Base-by-base conservation (phyloP, 2,888 invertebrate species). In the Venustoraphidia nigricollis region DNA sequence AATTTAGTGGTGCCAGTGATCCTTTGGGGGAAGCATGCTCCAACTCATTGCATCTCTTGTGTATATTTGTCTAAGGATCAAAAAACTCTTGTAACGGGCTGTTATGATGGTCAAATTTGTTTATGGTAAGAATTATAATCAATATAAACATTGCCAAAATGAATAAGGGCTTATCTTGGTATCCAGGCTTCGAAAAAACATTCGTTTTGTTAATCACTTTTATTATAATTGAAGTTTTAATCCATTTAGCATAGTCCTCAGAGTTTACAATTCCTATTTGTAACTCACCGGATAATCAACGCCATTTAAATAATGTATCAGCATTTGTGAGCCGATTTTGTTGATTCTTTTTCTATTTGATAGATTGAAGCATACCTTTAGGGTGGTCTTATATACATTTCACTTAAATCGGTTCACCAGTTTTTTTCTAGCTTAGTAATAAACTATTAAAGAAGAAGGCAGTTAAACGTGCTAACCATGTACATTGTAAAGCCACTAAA, bases 31-130 rank as follows among this genome's bases (percentile, higher is more conserved):
- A 87, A 88, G 58, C 79, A 87, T 61, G 89, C 97, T 2, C 97
- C 97, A 1, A 93, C 95, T 2, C 96, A 97, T 69, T 94, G 94
- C 63, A 89, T 98, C 56, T 94, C 94, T 0, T 86, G 92, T 50
- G 82, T 98, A 50, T 88, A 90, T 62, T 73, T 96, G 47, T 92
- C 95, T 14, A 79, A 85, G 51, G 94, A 96, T 68, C 89, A 93
- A 65, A 84, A 80, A 64, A 92, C 91, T 9, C 73, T 98, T 43
- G 88, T 95, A 43, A 97, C 97, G 3, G 97, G 96, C 36, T 94
- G 95, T 66, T 91, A 95, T 61, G 97, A 98, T 70, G 98, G 97
- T 8, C 97, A 97, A 67, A 90, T 98, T 57, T 93, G 94, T 63
- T 76, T 97, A 45, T 98, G 97, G 97, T 77, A 72, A 60, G 66